Evolutionary conservation across 2,888 invertebrate species (phyloP), one percentile per base, ranked within the genome.

Genomic region (Elysia crispata): DNA sequence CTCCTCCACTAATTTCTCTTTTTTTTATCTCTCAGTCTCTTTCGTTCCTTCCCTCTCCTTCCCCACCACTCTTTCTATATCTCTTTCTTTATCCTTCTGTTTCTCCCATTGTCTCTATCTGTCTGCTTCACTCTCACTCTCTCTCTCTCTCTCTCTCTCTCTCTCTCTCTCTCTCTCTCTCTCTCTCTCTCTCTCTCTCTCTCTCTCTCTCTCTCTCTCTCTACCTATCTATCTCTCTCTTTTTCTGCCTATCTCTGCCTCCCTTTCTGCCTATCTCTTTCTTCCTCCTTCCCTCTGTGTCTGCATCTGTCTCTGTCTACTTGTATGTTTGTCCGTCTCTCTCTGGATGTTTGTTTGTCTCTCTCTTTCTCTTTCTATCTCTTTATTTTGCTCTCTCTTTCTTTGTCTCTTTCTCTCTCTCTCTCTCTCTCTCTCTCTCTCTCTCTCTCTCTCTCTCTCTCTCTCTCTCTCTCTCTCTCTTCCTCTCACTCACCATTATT

Each of bases 101-200:
- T 20, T 41, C 30, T 33, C 31, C 33, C 18, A 1, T 5, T 69
- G 13, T 33, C 41, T 69, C 69, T 33, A 18, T 41, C 33, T 15
- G n/a, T n/a, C 41, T 41, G 41, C 41, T 6, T 41, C 11, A 6
- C 66, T 66, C 30, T 28, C 66, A 15, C 30, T 28, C 66, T 66
- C 30, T 66, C 66, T 64, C 30, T 66, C 66, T 66, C 30, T 66
- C 25, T 66, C 30, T 28, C 66, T 66, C 30, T 66, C 66, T 66
- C 30, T 41, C 41, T 41, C 23, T 11, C 41, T 13, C 23, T 15
- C 31, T 69, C 69, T 69, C 25, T 25, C 23, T 25, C 25, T 69
- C 33, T 41, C 41, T 30, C 41, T 69, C 33, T 41, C 30, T 33
- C 31, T 69, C 18, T 20, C 5, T 69, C 41, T 33, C 41, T 69